Evolutionary conservation across 2,888 invertebrate species (phyloP), one percentile per base, ranked within the genome.

Genomic region (Seira ritae): DNA sequence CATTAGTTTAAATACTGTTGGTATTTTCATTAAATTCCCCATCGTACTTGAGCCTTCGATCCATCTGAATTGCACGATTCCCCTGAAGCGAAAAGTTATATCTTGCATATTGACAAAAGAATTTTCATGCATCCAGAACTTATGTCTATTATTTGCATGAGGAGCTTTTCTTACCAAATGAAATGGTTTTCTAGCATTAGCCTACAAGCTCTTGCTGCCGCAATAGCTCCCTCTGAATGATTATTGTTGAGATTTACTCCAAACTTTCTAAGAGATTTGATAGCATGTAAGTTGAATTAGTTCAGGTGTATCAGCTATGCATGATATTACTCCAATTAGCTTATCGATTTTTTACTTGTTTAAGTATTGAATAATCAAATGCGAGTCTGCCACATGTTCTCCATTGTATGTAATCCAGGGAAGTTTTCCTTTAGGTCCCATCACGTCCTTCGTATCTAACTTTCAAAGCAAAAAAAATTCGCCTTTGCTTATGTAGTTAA

Each of bases 401-500:
- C 90, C 91, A 83, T 91, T 90, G 75, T 90, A 89, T n/a, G 89
- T 89, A 65, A 91, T 90, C 91, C 91, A 91, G 0, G 91, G 91
- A 2, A 90, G 89, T 85, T 91, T 91, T 0, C 90, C 90, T 80
- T 91, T 91, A 12, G 88, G 89, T 17, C 91, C 91, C 76, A 90
- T 88, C 6, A 86, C 86, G 15, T 89, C 89, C 20, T 89, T 88
- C 66, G 90, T 90, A 78, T 90, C 90, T 85, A 90, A 90, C 90
- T 90, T 42, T 3, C 23, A 15, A 20, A 24, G 17, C 24, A 8
- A 1, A 37, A 75, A 46, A 31, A 42, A n/a, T n/a, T n/a, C n/a
- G n/a, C n/a, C n/a, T n/a, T n/a, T n/a, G n/a, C n/a, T n/a, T n/a
- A n/a, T n/a, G n/a, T n/a, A n/a, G n/a, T n/a, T n/a, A n/a, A n/a